These are phyloP conservation scores for Typhlichthys eigenmanni DNA, from an alignment of 2,797 vertebrate species.

Conservation along the genomic window DNA sequence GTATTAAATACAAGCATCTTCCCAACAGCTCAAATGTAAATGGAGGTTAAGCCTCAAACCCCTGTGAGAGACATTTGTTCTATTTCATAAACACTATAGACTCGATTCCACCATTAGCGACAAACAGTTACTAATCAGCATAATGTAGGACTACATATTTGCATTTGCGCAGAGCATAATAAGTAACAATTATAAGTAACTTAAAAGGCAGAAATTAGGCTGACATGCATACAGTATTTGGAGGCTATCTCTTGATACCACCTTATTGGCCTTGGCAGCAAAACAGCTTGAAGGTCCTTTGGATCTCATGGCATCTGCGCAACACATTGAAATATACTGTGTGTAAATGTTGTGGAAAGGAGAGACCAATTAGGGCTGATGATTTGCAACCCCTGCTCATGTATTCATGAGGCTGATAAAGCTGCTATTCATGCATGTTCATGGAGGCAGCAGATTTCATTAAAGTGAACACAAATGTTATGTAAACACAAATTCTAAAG, in stretches of 20 bases:
- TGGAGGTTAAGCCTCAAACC: slow-evolving; percentile 19
- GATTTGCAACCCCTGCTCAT: slow-evolving; percentile 25
- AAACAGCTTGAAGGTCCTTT: slow-evolving; percentile 26
- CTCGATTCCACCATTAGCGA: slow-evolving; percentile 41
- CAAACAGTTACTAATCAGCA: slow-evolving; percentile 58
- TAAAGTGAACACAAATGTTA: slow-evolving; percentile 13
- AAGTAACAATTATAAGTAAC: too few relatives aligned
- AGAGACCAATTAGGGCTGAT: slow-evolving; percentile 43
- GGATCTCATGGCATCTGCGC: slow-evolving; percentile 7
- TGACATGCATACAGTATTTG: too few relatives aligned
- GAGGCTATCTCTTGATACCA: too few relatives aligned
- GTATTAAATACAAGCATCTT: slow-evolving; percentile 25
- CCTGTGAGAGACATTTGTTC: slow-evolving; percentile 38
- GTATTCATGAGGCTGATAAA: slow-evolving; percentile 56
- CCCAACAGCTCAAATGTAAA: slow-evolving; percentile 38
- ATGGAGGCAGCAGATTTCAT: slow-evolving; percentile 16
- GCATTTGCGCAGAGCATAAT: too few relatives aligned
- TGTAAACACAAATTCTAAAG: neutral
- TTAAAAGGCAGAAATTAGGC: too few relatives aligned
- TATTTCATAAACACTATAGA: slow-evolving; percentile 42
- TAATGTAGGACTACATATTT: too few relatives aligned
- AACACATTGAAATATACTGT: slow-evolving; percentile 18
- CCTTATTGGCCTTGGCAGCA: slow-evolving; percentile 16
- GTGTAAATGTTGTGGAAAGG: slow-evolving; percentile 47
- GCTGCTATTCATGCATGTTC: slow-evolving; percentile 45